phyloP scores from a whole-genome alignment of 2,888 invertebrate species.

The Calliscelio sp. region DNA sequence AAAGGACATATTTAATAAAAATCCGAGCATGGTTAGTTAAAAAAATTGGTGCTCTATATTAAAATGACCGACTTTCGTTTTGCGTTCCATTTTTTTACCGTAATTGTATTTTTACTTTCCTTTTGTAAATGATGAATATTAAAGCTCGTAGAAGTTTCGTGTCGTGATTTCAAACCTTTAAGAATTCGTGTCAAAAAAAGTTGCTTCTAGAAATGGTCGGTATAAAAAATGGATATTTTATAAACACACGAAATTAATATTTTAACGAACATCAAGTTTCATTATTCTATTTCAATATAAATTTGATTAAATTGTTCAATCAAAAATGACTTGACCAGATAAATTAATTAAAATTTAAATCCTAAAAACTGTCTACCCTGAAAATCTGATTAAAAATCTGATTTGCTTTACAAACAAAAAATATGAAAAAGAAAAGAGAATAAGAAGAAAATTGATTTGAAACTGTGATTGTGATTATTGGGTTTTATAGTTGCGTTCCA shows the following conservation, averaged over 20 bases:
- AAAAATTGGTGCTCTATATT: too few relatives aligned
- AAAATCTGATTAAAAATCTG: neutral
- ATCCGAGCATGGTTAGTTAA: too few relatives aligned
- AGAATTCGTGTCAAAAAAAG: slow-evolving; percentile 10
- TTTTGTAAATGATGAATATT: neutral
- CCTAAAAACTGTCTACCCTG: too few relatives aligned
- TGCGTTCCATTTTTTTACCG: too few relatives aligned
- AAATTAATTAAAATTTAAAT: too few relatives aligned
- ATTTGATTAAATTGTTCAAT: neutral
- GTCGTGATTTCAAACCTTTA: neutral
- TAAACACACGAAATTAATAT: neutral
- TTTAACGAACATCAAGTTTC: neutral
- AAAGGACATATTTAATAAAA: too few relatives aligned
- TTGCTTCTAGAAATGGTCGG: neutral
- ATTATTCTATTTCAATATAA: neutral
- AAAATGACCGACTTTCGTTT: too few relatives aligned
- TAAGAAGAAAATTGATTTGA: too few relatives aligned
- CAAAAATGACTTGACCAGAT: too few relatives aligned
- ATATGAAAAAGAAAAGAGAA: neutral
- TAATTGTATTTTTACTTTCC: slow-evolving; percentile 1
- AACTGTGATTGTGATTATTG: neutral
- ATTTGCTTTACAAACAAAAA: neutral
- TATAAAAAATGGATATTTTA: neutral
- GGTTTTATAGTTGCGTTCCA: neutral
- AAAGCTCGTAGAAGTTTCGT: neutral